phyloP scores from a whole-genome alignment of 1,140 invertebrate species.

The Rhynchophorus ferrugineus region DNA sequence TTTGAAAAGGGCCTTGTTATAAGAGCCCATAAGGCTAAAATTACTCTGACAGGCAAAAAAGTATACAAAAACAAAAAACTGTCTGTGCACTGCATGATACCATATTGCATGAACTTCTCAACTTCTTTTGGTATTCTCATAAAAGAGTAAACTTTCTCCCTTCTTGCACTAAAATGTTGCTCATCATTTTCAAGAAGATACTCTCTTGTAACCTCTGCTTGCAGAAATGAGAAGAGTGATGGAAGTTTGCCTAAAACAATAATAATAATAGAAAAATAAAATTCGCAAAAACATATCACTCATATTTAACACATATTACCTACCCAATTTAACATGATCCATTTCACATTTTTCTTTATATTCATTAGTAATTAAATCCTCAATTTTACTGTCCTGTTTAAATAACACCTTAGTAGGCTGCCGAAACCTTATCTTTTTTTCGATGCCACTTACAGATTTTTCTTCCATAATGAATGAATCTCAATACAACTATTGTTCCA shows the following conservation, averaged over 20 bases:
- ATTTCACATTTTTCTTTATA: not conserved
- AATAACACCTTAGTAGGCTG: constrained; percentile 36
- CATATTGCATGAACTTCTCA: constrained; percentile 92
- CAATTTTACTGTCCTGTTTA: constrained; percentile 37
- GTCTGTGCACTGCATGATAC: constrained; percentile 96
- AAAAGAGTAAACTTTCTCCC: constrained; percentile 96
- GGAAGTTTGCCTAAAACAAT: constrained; percentile 40
- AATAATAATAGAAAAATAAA: not conserved
- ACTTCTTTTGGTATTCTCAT: constrained; percentile 91
- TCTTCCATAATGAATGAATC: constrained; percentile 1
- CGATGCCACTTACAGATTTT: constrained; percentile 3
- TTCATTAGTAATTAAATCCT: constrained; percentile 36
- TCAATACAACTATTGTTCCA: not conserved
- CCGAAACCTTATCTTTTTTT: constrained; percentile 39
- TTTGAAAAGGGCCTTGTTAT: constrained; percentile 61
- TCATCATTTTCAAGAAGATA: constrained; percentile 91
- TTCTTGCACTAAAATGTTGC: constrained; percentile 82
- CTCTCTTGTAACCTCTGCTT: constrained; percentile 81
- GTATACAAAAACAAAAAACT: constrained; percentile 97
- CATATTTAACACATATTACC: constrained; percentile 3
- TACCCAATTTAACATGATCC: constrained; percentile 28
- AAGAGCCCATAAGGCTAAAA: constrained; percentile 76
- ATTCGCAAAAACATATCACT: not conserved
- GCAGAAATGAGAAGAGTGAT: constrained; percentile 67
- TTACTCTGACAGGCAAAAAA: constrained; percentile 88